Base-by-base conservation (phyloP, 2,888 invertebrate species). In the Tetheella fluctuosa region DNA sequence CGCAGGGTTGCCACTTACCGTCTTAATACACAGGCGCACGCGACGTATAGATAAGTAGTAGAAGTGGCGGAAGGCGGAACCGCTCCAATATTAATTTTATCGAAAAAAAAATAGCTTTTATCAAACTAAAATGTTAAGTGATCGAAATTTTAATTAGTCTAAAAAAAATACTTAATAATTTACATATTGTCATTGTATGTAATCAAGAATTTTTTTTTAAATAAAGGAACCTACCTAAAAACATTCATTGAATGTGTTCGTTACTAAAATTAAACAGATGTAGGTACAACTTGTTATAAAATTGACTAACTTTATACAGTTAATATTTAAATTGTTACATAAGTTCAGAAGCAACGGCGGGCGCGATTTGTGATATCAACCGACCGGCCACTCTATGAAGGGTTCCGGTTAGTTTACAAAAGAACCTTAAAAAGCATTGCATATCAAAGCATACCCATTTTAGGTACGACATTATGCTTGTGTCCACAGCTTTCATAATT, bases 401-500 rank as follows among this genome's bases (percentile, higher is more conserved):
- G 6, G 48, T 48, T 48, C 20, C 48, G n/a, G 23, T 25, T 54
- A 20, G 15, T 23, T 54, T 28, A 54, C 17, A 42, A 42, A 57
- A 57, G 48, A 57, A 39, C 17, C 39, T 42, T 57, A 25, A 25
- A 39, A 55, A 37, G 37, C 48, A 20, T 60, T 54, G 57, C 60
- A 61, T 58, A 61, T 58, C 59, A 61, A 59, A 56, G 61, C 58
- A 57, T 34, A 42, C 57, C 61, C 58, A 55, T 61, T 59, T 63
- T 63, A 52, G 63, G 64, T 54, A 52, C 62, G 60, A 60, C 55
- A 56, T 62, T 52, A 60, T 42, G 42, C 57, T 48, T 48, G 20
- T 48, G 48, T 34, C 57, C 17, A 52, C 56, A 61, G 62, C 65
- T 69, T 73, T 63, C 60, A 77, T 70, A 71, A 71, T 79, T 76